A percentile compares a stretch with the other conserved stretches of the same genome.
Evolutionary conservation across 1,140 invertebrate genomes (phyloP).

Genomic region (Halyomorpha halys): DNA sequence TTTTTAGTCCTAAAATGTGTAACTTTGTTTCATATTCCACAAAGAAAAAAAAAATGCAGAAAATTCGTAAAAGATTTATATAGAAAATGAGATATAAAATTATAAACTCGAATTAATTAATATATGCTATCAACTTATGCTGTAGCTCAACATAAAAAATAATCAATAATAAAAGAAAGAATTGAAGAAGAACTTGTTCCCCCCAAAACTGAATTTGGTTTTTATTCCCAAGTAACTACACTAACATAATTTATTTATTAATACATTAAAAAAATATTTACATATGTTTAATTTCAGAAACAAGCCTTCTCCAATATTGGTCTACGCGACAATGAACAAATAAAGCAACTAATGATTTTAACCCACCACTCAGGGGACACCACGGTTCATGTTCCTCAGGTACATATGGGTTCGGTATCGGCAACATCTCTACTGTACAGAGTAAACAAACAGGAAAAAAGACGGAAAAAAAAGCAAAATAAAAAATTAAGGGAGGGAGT

Average conservation of each 20-base stretch:
- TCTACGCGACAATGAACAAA: neutral
- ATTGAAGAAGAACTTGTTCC: too few species aligned
- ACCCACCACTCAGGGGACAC: slow-evolving; percentile 48
- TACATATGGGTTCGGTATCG: slow-evolving; percentile 69
- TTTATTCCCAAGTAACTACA: too few species aligned
- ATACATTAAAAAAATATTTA: neutral
- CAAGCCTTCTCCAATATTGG: neutral
- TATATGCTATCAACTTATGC: too few species aligned
- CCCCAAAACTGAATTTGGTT: too few species aligned
- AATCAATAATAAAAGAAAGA: too few species aligned
- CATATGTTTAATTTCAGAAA: neutral
- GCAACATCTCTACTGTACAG: slow-evolving; percentile 40
- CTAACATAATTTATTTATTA: neutral
- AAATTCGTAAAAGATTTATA: too few species aligned
- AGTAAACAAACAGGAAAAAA: slow-evolving; percentile 1
- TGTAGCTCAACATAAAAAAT: too few species aligned
- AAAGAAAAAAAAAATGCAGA: too few species aligned
- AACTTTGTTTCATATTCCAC: too few species aligned
- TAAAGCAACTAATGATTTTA: neutral
- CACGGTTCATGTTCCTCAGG: slow-evolving; percentile 78
- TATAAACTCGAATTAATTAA: too few species aligned
- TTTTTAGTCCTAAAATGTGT: too few species aligned
- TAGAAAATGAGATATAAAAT: too few species aligned
- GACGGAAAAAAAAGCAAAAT: neutral
- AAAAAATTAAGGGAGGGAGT: neutral